Conservation (phyloP, 2,888 invertebrate species). For the Nemurella pictetii region DNA sequence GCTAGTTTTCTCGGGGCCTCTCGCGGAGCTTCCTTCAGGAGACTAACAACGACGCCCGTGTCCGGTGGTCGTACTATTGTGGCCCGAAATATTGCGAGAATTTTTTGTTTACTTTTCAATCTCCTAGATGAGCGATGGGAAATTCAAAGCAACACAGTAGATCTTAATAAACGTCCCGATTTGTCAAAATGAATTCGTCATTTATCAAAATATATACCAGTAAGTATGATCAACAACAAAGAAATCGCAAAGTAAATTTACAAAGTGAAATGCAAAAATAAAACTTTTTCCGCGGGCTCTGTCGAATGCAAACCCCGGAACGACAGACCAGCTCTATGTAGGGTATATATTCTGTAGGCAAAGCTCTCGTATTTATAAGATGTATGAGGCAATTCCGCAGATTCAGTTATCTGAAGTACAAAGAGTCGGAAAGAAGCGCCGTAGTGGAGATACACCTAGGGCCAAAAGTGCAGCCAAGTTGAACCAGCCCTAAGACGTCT, state of each 20-base stretch:
- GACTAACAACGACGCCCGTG: no score
- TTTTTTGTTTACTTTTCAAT: background rate
- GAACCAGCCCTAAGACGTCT: no score
- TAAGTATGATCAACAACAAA: background rate
- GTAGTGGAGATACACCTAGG: background rate
- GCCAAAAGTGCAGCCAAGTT: background rate
- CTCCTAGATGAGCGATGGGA: background rate
- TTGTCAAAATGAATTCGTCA: background rate
- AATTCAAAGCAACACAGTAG: background rate
- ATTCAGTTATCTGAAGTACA: conserved; percentile 11
- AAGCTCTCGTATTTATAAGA: conserved; percentile 14
- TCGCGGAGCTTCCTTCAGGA: no score
- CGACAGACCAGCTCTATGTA: background rate
- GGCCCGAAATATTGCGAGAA: background rate
- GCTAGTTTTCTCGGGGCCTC: background rate
- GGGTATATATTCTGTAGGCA: background rate
- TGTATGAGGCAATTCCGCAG: conserved; percentile 8
- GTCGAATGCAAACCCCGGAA: background rate
- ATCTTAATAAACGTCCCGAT: background rate
- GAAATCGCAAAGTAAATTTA: background rate
- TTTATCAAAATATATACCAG: background rate
- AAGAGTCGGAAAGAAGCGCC: background rate
- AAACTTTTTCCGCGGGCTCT: background rate
- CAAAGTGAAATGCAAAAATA: background rate
- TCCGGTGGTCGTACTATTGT: background rate